Conservation (phyloP, 2,797 vertebrate species). For the Spea hammondii region DNA sequence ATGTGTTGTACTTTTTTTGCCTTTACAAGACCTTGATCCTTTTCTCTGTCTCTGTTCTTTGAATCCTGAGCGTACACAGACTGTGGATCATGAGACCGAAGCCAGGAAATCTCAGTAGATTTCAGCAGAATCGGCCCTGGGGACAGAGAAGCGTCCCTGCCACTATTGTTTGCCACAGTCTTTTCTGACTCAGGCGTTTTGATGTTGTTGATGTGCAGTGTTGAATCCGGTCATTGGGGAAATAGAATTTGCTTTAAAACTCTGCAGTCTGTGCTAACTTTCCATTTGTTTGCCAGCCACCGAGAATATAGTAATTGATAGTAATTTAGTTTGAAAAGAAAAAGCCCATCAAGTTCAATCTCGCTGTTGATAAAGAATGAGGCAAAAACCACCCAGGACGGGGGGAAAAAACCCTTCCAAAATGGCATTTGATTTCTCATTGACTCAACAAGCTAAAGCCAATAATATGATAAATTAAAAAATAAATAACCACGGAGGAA, state of each 20-base stretch:
- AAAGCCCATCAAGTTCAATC: too few species aligned
- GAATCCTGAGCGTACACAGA: conserved; percentile 11
- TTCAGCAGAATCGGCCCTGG: conserved; percentile 17
- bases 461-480: not conserved
- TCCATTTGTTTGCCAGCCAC: not conserved
- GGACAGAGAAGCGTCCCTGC: not conserved
- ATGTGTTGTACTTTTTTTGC: not conserved
- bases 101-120: conserved; percentile 20
- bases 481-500: not conserved
- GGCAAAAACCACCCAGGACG: not conserved
- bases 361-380: too few species aligned
- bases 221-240: conserved; percentile 29
- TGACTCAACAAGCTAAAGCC: not conserved
- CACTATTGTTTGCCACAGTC: conserved; percentile 2
- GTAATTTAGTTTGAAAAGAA: not conserved
- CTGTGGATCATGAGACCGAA: conserved; percentile 15
- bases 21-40: not conserved
- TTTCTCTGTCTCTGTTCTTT: not conserved
- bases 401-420: too few species aligned
- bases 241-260: conserved; percentile 15
- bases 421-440: too few species aligned
- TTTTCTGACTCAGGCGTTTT: not conserved
- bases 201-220: conserved; percentile 27
- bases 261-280: conserved; percentile 9
- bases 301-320: conserved; percentile 14